Evolutionary conservation across 2,113 vertebrate species (phyloP).

Genomic region (Nesoenas mayeri): DNA sequence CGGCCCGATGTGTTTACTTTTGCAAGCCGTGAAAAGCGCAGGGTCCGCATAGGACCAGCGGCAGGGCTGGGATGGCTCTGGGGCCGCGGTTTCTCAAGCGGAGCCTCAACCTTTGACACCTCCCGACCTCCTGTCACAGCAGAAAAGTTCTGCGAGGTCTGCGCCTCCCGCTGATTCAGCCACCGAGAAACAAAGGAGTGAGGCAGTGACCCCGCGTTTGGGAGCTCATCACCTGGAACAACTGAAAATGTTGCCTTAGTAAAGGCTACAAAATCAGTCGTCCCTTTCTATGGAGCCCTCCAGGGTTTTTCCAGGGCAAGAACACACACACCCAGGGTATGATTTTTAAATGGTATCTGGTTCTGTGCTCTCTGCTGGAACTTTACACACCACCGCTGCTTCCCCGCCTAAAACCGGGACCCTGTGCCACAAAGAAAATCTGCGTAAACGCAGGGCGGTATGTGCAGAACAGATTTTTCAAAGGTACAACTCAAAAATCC

Average conservation of each 20-base stretch:
- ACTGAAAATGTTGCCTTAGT: neutral
- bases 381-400: neutral
- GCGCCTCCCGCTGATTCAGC: neutral
- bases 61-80: neutral
- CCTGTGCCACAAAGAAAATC: neutral
- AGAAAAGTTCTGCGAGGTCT: neutral
- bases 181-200: neutral
- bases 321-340: neutral
- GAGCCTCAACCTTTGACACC: conserved; percentile 18
- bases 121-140: neutral
- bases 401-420: neutral
- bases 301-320: neutral
- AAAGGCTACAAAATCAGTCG: neutral
- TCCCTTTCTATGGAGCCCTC: neutral
- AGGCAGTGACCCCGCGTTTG: neutral
- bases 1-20: neutral
- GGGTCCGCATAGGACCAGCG: neutral
- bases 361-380: neutral
- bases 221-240: neutral
- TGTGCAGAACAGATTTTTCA: neutral
- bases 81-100: neutral
- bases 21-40: neutral
- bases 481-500: neutral
- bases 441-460: neutral
- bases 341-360: neutral